Percentiles rank a stretch among this genome's conserved stretches.
Conservation (phyloP, 2,888 invertebrate genomes). For the Brachypterus glaber region DNA sequence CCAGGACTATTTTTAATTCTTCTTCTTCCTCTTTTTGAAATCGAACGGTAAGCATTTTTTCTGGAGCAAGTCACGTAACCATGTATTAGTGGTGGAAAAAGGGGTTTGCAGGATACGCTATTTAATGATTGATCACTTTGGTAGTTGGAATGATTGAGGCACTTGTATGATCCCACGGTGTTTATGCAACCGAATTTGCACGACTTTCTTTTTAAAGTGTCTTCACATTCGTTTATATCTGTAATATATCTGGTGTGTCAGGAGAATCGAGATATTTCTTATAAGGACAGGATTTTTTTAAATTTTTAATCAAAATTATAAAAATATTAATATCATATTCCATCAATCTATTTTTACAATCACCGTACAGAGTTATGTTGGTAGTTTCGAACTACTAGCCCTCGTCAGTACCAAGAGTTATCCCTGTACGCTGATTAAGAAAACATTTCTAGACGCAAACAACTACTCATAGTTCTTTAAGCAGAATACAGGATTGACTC, state of each 20-base stretch:
- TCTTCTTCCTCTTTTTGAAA: slow-evolving; percentile 30
- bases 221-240: slow-evolving; percentile 60
- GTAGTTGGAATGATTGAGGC: slow-evolving; percentile 27
- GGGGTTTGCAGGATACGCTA: slow-evolving; percentile 33
- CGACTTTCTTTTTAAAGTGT: slow-evolving; percentile 30
- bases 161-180: slow-evolving; percentile 52
- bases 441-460: too few relatives aligned
- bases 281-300: too few relatives aligned
- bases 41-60: slow-evolving; percentile 21
- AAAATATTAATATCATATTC: too few relatives aligned
- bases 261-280: too few relatives aligned
- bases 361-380: too few relatives aligned
- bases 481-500: too few relatives aligned
- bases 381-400: too few relatives aligned
- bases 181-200: slow-evolving; percentile 51
- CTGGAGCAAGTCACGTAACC: slow-evolving; percentile 44
- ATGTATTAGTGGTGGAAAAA: slow-evolving; percentile 40
- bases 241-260: slow-evolving; percentile 13
- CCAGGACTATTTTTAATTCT: slow-evolving; percentile 40
- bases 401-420: too few relatives aligned
- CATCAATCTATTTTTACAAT: too few relatives aligned
- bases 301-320: too few relatives aligned
- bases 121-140: slow-evolving; percentile 24
- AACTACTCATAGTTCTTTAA: too few relatives aligned
- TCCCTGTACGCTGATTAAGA: too few relatives aligned